These are phyloP conservation scores for Pegoplata infirma DNA, from an alignment of 2,888 invertebrate genomes.

Conservation along the genomic window DNA sequence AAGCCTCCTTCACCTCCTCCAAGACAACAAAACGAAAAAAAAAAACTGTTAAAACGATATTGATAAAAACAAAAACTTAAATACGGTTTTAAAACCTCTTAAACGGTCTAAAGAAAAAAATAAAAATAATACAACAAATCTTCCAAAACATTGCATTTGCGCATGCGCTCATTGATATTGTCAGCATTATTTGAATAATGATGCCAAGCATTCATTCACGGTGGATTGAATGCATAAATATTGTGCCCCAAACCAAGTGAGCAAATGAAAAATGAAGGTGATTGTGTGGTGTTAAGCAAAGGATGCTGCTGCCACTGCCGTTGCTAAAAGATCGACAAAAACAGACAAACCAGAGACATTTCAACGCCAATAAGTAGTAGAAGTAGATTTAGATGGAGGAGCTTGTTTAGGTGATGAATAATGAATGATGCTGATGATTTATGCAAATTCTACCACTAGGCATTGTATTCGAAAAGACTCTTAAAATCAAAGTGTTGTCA, in stretches of 20 bases:
- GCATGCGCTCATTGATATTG: neutral
- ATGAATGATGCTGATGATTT: conserved; percentile 56
- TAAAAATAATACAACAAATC: too few species aligned
- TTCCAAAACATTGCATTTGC: neutral
- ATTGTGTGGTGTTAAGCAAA: conserved; percentile 23
- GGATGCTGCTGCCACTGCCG: too few species aligned
- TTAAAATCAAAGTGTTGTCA: conserved; percentile 61
- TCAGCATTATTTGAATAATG: conserved; percentile 46
- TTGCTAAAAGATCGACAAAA: conserved; percentile 2
- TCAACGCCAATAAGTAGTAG: conserved; percentile 53
- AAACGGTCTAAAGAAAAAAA: neutral
- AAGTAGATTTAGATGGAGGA: too few species aligned
- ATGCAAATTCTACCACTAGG: conserved; percentile 60
- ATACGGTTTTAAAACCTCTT: neutral
- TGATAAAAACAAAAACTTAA: neutral
- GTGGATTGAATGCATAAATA: conserved; percentile 38
- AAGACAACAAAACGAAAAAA: neutral
- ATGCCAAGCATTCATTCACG: conserved; percentile 53
- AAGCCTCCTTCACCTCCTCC: neutral
- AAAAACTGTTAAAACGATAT: neutral
- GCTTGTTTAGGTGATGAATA: conserved; percentile 50
- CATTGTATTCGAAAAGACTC: conserved; percentile 41
- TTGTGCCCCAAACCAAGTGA: neutral
- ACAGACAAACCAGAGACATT: conserved; percentile 30
- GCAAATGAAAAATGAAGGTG: conserved; percentile 54